A percentile compares a stretch with the other conserved stretches of the same genome.
Evolutionary conservation across 2,113 vertebrate genomes (phyloP).

Genomic region (Globicephala melas): DNA sequence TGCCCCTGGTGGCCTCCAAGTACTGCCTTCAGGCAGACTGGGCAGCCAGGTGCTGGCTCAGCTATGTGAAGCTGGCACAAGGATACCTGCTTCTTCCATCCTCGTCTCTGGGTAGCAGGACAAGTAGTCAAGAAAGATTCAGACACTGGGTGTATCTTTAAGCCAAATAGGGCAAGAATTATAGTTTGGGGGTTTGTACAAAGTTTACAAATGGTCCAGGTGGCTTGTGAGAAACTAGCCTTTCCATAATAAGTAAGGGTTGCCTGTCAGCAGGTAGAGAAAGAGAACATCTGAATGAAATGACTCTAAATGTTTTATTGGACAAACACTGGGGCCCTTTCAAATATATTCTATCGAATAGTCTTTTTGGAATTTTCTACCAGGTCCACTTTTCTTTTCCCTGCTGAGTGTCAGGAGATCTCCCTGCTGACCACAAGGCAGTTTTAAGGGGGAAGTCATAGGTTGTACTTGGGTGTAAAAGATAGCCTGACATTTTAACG

Average conservation of each 20-base stretch:
- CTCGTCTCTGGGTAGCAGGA: neutral
- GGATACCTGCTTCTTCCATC: neutral
- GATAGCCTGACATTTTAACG: neutral
- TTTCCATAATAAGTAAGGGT: slow-evolving; percentile 20
- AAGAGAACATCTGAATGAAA: slow-evolving; percentile 14
- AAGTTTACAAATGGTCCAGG: neutral
- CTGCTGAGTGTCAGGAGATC: neutral
- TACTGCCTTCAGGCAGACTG: neutral
- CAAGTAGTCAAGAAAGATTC: neutral
- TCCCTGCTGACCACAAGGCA: neutral
- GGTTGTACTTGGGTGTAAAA: neutral
- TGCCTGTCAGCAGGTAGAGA: neutral
- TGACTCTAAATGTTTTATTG: neutral
- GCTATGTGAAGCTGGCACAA: neutral
- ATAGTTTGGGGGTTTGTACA: neutral
- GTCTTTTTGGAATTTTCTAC: neutral
- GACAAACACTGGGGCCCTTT: neutral
- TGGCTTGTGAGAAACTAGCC: slow-evolving; percentile 14
- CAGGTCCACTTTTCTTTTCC: neutral
- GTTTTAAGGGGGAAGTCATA: neutral
- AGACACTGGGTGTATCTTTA: neutral
- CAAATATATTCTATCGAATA: neutral
- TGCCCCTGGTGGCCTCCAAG: neutral
- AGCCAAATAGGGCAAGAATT: neutral
- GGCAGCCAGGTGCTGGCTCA: neutral